A percentile compares a stretch with the other conserved stretches of the same genome.
phyloP scores from a whole-genome alignment of 2,888 invertebrate genomes.

The Maniola hyperantus region DNA sequence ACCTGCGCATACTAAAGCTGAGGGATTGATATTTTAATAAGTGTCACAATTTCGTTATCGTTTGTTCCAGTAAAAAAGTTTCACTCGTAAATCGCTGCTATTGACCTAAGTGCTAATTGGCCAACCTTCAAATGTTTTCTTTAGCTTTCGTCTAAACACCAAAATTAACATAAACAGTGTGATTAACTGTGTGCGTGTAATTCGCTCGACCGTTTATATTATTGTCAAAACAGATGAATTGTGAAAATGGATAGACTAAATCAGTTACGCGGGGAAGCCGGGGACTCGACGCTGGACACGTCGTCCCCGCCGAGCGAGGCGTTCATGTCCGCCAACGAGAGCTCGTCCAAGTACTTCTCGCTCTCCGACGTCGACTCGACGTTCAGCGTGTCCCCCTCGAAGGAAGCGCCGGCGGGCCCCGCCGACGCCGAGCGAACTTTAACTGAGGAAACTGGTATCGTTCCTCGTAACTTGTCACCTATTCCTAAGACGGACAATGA shows the following conservation, averaged over 20 bases:
- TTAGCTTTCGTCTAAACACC: constrained; percentile 51
- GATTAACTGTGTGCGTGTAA: constrained; percentile 38
- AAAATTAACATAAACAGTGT: constrained; percentile 42
- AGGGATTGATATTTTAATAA: constrained; percentile 56
- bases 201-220: constrained; percentile 40
- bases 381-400: constrained; percentile 64
- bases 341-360: constrained; percentile 73
- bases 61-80: constrained; percentile 73
- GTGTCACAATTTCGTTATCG: constrained; percentile 77
- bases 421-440: constrained; percentile 53
- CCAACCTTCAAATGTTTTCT: constrained; percentile 69
- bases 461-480: constrained; percentile 67
- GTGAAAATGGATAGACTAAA: constrained; percentile 78
- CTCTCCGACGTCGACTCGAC: constrained; percentile 71
- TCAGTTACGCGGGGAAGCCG: constrained; percentile 70
- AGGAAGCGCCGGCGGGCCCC: constrained; percentile 55
- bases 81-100: constrained; percentile 72
- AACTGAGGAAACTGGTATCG: constrained; percentile 54
- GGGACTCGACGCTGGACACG: constrained; percentile 68
- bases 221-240: constrained; percentile 71
- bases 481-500: constrained; percentile 65
- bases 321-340: constrained; percentile 74
- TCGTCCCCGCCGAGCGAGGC: constrained; percentile 67
- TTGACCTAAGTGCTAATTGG: constrained; percentile 77
- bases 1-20: constrained; percentile 22